Evolutionary conservation across 1,140 invertebrate genomes (phyloP), one percentile per base, ranked within the genome.

Genomic region (Leptinotarsa undecemlineata): DNA sequence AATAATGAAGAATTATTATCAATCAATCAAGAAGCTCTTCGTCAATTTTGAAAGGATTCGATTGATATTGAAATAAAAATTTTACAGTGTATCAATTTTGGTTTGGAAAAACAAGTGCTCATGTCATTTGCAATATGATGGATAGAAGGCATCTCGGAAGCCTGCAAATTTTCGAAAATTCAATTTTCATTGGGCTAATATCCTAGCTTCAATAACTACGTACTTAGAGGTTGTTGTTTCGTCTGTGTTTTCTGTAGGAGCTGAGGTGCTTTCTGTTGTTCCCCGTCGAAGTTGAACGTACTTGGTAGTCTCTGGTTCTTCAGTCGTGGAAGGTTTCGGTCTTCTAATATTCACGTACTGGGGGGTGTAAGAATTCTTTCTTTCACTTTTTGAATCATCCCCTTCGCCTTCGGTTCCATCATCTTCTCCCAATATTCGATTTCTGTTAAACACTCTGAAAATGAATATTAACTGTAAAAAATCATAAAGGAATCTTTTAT

Each of bases 271-370:
- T 62, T 26, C 26, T 14, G 76, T 79, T 15, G 78, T 73, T 17
- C 76, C 72, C 72, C 79, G 71, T 69, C 76, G 74, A 14, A 81
- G 74, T 15, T 75, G 66, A 3, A 51, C 63, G 60, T 81, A 81
- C 63, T 81, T 81, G 72, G 82, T 82, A 33, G 78, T 74, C 3
- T 68, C 67, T 13, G 73, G 23, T 72, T 78, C 71, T 79, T 83
- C 76, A 6, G 87, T 81, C 1, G 89, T 88, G 1, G 88, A 86
- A 13, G 90, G 90, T 75, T 89, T 86, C 0, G 86, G 81, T 60
- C 92, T 87, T 68, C 90, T 85, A 48, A 93, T 91, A 76, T 90
- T 93, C 0, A 91, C 89, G 71, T 93, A 93, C 78, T 90, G 89
- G 71, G 88, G 87, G 78, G 74, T 86, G 71, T 74, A 73, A 23